Percentiles rank a stretch among this genome's conserved stretches.
These are phyloP conservation scores for Martes flavigula DNA, from an alignment of 2,797 vertebrate genomes.

Conservation along the genomic window DNA sequence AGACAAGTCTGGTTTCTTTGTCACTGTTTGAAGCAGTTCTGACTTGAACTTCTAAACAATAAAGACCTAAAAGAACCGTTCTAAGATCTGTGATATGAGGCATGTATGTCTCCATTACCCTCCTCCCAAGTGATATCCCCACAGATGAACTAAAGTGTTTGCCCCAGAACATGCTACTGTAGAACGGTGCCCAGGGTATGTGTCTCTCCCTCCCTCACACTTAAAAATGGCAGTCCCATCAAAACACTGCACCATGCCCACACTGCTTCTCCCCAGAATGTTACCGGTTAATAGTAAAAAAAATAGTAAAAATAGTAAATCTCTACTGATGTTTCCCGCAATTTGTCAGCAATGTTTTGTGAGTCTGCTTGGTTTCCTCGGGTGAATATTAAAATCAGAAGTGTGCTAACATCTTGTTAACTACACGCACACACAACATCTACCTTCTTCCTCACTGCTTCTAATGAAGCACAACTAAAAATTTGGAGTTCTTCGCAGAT, in stretches of 20 bases:
- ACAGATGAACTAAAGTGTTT: background rate
- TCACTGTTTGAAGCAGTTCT: background rate
- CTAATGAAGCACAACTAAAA: conserved; percentile 45
- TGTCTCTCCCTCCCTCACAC: background rate
- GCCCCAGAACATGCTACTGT: background rate
- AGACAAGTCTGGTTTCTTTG: background rate
- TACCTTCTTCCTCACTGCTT: background rate
- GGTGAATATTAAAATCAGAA: conserved; percentile 1
- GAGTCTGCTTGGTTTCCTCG: conserved; percentile 2
- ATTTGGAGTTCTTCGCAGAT: background rate
- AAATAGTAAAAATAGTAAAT: background rate
- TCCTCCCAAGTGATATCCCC: background rate
- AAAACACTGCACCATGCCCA: background rate
- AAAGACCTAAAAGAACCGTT: background rate
- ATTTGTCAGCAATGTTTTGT: background rate
- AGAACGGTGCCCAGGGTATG: background rate
- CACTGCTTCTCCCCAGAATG: background rate
- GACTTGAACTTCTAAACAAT: background rate
- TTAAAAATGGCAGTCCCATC: background rate
- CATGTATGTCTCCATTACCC: background rate
- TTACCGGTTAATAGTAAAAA: background rate
- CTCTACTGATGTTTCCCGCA: background rate
- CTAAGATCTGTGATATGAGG: background rate
- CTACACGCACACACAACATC: background rate
- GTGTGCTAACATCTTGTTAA: conserved; percentile 7